Evolutionary conservation across 2,888 invertebrate genomes (phyloP), one percentile per base, ranked within the genome.

Genomic region (Colletes collaris): DNA sequence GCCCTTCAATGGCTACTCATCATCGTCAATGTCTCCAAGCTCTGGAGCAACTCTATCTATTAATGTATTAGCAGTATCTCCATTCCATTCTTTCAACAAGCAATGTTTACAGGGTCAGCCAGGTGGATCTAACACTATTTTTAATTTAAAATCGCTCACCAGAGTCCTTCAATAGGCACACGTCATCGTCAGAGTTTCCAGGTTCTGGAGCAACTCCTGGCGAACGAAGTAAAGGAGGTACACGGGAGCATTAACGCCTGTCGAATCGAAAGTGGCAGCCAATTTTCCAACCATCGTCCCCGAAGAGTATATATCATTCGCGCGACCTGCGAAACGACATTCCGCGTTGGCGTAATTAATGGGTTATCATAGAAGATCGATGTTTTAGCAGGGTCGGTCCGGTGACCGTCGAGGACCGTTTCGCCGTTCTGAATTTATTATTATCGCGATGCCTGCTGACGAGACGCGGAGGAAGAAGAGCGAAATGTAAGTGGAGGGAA

Each of bases 401-500:
- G 46, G 62, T 37, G 55, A 37, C 11, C 19, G 64, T 16, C 19
- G 37, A 44, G 44, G 37, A 44, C 16, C 19, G 63, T 49, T 63
- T 19, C 27, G 56, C 35, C 55, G 16, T 8, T 62, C 52, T 64
- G 62, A 67, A 75, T 76, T 67, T 76, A 62, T 77, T 70, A 77
- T 70, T 52, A 77, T 69, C 50, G 55, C 7, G 37, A 19, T 35
- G 50, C 49, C 46, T 10, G 10, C n/a, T 11, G 35, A 19, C 19
- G 53, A 60, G 40, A 44, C 46, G 65, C 40, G 35, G 62, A 37
- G 50, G 44, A 77, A 69, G 60, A 68, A 56, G 58, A 82, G 66
- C 16, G 79, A 82, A 85, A 83, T 80, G 78, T 72, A 84, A 84
- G 68, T 56, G 67, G 65, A 74, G 82, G 71, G 65, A 66, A 77